Base-by-base conservation (phyloP, 2,797 vertebrate species). In the Pterois miles region DNA sequence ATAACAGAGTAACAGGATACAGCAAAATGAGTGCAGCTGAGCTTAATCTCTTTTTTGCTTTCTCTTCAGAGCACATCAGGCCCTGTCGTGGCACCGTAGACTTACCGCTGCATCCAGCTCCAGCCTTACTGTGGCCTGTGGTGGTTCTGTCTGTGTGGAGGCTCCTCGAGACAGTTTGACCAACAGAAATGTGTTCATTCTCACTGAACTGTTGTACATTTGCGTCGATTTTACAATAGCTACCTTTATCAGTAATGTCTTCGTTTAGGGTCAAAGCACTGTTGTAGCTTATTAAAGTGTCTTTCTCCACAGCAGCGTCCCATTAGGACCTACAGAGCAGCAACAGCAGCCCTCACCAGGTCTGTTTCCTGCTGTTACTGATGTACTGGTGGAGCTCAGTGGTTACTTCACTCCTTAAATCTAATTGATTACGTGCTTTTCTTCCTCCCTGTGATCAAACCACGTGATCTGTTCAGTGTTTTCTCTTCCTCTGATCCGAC, bases 351-450 rank as follows among this genome's bases (percentile, higher is more conserved):
- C 38, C 20, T 46, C 6, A 46, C 20, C 8, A 46, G 18, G 18
- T 48, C 43, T 8, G 53, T 56, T 63, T 57, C 20, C 22, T 2
- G 0, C 0, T 0, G 0, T 0, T 0, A 0, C 0, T 0, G 0
- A 0, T 0, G 71, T 50, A 23, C 71, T 71, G 77, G 74, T 22
- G 3, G 80, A 75, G 77, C 80, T 87, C 86, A 85, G 43, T 48
- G 43, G 18, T 48, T 48, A 48, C 43, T n/a, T 48, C 1, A 3
- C 16, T 18, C 43, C 16, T 48, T 8, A 48, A 48, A 18, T 48
- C 43, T 48, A 20, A 20, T 20, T 46, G 43, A 46, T 18, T 46
- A 20, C 18, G 0, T 20, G 7, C 18, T 46, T 46, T 18, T 46
- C 18, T 46, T 8, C 18, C 43, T n/a, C 18, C 18, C 16, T 1